Conservation (phyloP, 2,113 vertebrate species). For the Nerophis lumbriciformis region DNA sequence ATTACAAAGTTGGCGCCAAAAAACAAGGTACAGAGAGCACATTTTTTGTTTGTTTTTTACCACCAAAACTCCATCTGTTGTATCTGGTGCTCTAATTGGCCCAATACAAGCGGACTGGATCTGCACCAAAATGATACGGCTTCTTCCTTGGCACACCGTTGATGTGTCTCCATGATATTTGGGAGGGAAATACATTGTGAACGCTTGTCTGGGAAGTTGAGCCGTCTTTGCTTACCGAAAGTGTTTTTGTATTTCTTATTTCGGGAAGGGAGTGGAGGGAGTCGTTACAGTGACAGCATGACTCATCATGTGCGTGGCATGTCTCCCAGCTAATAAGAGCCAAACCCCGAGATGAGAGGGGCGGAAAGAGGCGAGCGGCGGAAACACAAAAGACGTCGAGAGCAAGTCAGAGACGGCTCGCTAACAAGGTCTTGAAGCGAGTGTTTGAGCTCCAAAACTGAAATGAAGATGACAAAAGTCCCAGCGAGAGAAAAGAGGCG, state of each 20-base stretch:
- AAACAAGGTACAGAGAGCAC: neutral
- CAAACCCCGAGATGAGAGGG: slow-evolving; percentile 37
- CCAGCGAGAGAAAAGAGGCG: slow-evolving; percentile 17
- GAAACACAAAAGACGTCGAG: neutral
- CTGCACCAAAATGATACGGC: too few species aligned
- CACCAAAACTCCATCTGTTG: too few species aligned
- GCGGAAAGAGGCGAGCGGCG: neutral
- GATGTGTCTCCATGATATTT: neutral
- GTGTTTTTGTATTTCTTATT: slow-evolving; percentile 4
- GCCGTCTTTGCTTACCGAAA: slow-evolving; percentile 1
- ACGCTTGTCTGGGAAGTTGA: slow-evolving; percentile 10
- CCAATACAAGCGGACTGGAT: too few species aligned
- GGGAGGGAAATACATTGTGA: neutral
- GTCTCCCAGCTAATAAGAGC: slow-evolving; percentile 53
- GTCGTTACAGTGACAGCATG: slow-evolving; percentile 43
- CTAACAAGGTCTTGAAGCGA: slow-evolving; percentile 45
- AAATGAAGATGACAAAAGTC: slow-evolving; percentile 50
- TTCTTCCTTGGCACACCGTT: too few species aligned
- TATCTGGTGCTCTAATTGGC: too few species aligned
- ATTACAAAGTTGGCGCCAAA: neutral
- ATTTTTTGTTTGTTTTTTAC: too few species aligned
- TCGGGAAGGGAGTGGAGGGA: neutral
- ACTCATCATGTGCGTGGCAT: slow-evolving; percentile 38
- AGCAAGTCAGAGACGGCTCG: slow-evolving; percentile 22
- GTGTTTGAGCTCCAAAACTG: slow-evolving; percentile 38